Evolutionary conservation across 1,140 invertebrate species (phyloP).

Genomic region (Dicyema japonicum): DNA sequence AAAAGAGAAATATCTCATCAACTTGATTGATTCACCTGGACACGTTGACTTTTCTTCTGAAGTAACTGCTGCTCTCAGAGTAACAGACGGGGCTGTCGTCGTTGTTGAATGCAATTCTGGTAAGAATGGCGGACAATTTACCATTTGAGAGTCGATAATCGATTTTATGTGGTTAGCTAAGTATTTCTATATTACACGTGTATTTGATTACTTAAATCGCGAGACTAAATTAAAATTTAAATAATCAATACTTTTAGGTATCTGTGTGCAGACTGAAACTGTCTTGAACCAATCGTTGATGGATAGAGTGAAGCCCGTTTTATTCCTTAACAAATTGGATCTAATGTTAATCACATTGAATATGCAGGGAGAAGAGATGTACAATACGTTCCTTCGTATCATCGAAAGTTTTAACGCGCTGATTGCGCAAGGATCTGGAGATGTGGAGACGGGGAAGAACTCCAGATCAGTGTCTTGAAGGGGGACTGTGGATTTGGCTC

Average conservation of each 20-base stretch:
- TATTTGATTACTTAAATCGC: not conserved
- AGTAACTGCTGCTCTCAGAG: conserved; percentile 74
- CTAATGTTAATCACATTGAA: conserved; percentile 71
- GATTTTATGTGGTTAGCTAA: too few relatives aligned
- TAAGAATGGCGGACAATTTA: conserved; percentile 15
- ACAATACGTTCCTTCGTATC: conserved; percentile 95
- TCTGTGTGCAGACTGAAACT: conserved; percentile 94
- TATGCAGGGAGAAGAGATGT: conserved; percentile 60
- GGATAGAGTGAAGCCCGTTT: conserved; percentile 84
- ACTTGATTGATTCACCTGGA: conserved; percentile 87
- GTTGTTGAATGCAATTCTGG: conserved; percentile 98
- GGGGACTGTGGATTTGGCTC: conserved; percentile 97
- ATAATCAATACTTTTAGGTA: conserved; percentile 30
- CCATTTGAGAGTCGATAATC: not conserved
- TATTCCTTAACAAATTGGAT: conserved; percentile 99
- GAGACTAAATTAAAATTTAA: conserved; percentile 2
- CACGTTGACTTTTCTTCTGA: conserved; percentile 98
- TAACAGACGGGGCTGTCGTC: conserved; percentile 87
- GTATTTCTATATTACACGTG: too few relatives aligned
- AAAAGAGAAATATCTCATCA: conserved; percentile 68
- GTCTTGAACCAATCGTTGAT: conserved; percentile 89
- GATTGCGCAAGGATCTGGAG: conserved; percentile 90
- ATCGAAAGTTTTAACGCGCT: conserved; percentile 99
- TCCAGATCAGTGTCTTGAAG: conserved; percentile 56
- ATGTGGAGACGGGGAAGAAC: conserved; percentile 85